Base-by-base conservation (phyloP, 35 echinoderm and acorn worm genomes). In the Antedon bifida region DNA sequence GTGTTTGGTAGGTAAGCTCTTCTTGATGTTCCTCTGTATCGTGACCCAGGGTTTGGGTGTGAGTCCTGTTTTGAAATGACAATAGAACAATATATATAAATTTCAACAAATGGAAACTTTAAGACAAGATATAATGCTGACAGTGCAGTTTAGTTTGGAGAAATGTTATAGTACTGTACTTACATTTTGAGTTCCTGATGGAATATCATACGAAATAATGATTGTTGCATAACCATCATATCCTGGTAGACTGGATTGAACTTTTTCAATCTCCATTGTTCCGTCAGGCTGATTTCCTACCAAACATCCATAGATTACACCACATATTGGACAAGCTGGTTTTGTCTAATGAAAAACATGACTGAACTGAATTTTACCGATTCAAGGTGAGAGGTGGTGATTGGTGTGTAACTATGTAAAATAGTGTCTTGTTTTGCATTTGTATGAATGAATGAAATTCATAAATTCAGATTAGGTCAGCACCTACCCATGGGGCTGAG, bases 291-390 rank as follows among this genome's bases (percentile, higher is more conserved):
- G 87, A 42, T 79, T 46, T 31, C 87, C 81, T 0, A 23, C 14
- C 21, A 89, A 30, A 77, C 17, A 30, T 7, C 87, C 81, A 79
- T 89, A 89, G 1, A 77, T 39, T 8, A 32, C 34, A 79, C 87
- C 87, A 64, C 87, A 89, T 31, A 89, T 31, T 12, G 87, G 87
- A 78, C 87, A 89, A 21, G 83, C 29, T n/a, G 81, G 79, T 39
- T 89, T 89, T 23, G 73, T 39, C 80, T 87, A 44, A 44, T 44
- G 16, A 44, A 44, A 44, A 44, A 8, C 39, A 44, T 8, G 39
- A 44, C 39, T 5, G 16, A 44, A 44, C 16, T 44, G 16, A n/a
- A n/a, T n/a, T n/a, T n/a, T n/a, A n/a, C n/a, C n/a, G n/a, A n/a
- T n/a, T n/a, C n/a, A n/a, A n/a, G n/a, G n/a, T n/a, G n/a, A n/a